Base-by-base conservation (phyloP, 2,113 vertebrate genomes). In the Carettochelys insculpta region DNA sequence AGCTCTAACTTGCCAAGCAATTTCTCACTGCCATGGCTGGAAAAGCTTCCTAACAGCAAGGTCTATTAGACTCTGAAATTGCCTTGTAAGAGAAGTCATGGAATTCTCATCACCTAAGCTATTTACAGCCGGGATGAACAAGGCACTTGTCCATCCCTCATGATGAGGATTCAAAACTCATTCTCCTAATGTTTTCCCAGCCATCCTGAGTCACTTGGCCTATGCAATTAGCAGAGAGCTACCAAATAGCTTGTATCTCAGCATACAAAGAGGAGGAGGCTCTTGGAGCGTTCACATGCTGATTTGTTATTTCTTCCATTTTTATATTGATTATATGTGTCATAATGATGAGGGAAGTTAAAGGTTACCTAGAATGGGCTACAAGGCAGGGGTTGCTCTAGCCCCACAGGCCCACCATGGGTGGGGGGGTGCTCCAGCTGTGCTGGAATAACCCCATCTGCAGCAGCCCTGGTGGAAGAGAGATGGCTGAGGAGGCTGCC, bases 71-170 rank as follows among this genome's bases (percentile, higher is more conserved):
- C 5, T 65, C 82, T 92, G 92, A 75, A 96, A 83, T 8, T 53
- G 50, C 73, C 45, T 52, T 54, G 76, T 61, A 56, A 17, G 4
- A 71, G 88, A 89, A 80, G 77, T 92, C 85, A 83, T 94, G 92
- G 88, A 87, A 95, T 88, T 86, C 88, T 91, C 90, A 78, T 86
- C 51, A 0, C 27, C 83, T 86, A 88, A 92, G 58, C 87, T 91
- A 90, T 90, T 93, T 92, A 93, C 90, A 90, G 2, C 82, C 41
- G 20, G n/a, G 61, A 91, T 92, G 92, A 91, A 89, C 76, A 86
- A 89, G 51, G 5, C 54, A 34, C 27, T 87, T 88, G 77, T 93
- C 89, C 92, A 91, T 83, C 76, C 56, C 88, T 79, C 86, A 51
- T 87, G 88, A 83, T 81, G 56, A 11, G 75, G 34, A 24, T 56